phyloP scores from a whole-genome alignment of 1,140 invertebrate genomes.

The Bombyx mandarina region DNA sequence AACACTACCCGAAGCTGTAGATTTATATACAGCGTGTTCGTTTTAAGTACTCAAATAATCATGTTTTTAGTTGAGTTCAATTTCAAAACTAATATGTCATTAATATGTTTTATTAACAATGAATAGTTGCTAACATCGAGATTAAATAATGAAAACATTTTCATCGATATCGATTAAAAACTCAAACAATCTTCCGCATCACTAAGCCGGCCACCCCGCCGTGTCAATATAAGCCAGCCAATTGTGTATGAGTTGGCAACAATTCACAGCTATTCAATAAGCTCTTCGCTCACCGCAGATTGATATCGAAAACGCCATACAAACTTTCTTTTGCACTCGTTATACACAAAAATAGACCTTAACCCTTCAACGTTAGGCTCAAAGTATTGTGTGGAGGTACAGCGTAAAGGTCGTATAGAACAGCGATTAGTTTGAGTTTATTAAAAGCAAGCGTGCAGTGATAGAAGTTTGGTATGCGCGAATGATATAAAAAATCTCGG shows the following conservation, averaged over 20 bases:
- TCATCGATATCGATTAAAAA: constrained; percentile 13
- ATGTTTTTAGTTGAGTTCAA: too few species aligned
- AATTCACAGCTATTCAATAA: constrained; percentile 56
- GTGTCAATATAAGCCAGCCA: constrained; percentile 43
- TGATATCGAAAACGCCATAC: constrained; percentile 14
- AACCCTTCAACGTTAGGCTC: not conserved
- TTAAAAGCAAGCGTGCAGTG: constrained; percentile 8
- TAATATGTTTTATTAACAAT: too few species aligned
- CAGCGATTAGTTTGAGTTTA: constrained; percentile 9
- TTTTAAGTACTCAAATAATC: too few species aligned
- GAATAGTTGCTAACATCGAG: not conserved
- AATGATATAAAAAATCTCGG: constrained; percentile 12
- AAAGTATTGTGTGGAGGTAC: too few species aligned
- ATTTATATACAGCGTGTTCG: too few species aligned
- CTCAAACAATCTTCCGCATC: constrained; percentile 23
- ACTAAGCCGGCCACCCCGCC: constrained; percentile 39
- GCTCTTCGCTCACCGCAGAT: constrained; percentile 42
- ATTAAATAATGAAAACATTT: constrained; percentile 2
- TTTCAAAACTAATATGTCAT: too few species aligned
- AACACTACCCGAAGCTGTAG: too few species aligned
- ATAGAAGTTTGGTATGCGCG: constrained; percentile 16
- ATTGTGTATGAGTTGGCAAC: constrained; percentile 48
- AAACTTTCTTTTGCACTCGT: constrained; percentile 2
- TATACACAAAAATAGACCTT: constrained; percentile 7
- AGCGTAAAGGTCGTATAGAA: not conserved